Evolutionary conservation across 1,140 invertebrate genomes (phyloP).

Genomic region (Oscheius sp.): DNA sequence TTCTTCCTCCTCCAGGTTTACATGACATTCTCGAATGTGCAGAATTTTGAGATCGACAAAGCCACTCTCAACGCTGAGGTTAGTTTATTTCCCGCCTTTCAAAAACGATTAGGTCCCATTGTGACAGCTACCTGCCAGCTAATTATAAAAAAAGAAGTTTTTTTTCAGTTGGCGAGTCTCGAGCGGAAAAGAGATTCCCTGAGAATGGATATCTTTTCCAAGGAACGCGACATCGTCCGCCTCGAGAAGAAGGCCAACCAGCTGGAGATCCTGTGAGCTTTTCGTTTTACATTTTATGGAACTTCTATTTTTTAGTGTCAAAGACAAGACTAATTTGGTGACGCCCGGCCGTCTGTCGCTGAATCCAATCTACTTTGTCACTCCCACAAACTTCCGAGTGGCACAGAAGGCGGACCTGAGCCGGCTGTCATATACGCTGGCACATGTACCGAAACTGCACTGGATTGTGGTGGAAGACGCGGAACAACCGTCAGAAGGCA

Average conservation of each 20-base stretch:
- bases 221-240: conserved; percentile 12
- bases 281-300: neutral
- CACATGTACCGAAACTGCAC: conserved; percentile 67
- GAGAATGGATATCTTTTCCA: conserved; percentile 18
- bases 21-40: conserved; percentile 16
- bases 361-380: conserved; percentile 70
- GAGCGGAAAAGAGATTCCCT: conserved; percentile 13
- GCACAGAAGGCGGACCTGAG: conserved; percentile 93
- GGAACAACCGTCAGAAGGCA: conserved; percentile 65
- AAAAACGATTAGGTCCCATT: no score
- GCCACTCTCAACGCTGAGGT: conserved; percentile 14
- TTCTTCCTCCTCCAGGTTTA: conserved; percentile 29
- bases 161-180: conserved; percentile 11
- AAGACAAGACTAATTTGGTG: conserved; percentile 10
- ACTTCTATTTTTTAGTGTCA: conserved; percentile 2
- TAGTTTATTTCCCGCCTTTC: neutral
- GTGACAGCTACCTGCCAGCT: no score
- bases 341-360: neutral
- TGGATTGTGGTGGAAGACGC: conserved; percentile 60
- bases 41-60: conserved; percentile 17
- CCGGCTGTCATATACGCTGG: conserved; percentile 81
- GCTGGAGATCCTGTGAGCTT: conserved; percentile 18
- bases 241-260: conserved; percentile 14
- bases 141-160: neutral
- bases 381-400: conserved; percentile 82